phyloP scores from a whole-genome alignment of 2,888 invertebrate genomes.

The Pyrochroa serraticornis region DNA sequence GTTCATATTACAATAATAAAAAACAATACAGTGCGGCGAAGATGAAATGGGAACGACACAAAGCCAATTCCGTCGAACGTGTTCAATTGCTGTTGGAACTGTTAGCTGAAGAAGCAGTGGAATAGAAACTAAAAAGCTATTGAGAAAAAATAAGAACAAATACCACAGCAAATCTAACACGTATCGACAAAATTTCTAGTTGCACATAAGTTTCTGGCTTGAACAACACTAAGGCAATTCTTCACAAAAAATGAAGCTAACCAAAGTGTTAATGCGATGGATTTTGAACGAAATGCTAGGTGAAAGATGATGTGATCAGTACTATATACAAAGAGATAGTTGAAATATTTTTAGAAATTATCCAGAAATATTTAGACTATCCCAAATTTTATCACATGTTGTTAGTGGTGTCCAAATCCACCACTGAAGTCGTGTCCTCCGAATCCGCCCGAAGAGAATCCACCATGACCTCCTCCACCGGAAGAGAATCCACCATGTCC shows the following conservation, averaged over 20 bases:
- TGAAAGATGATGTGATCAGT: conserved; percentile 16
- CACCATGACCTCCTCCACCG: conserved; percentile 28
- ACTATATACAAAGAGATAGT: conserved; percentile 23
- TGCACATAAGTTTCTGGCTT: not conserved
- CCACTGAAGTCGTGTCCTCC: conserved; percentile 22
- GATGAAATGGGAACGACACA: conserved; percentile 29
- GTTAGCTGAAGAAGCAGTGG: not conserved
- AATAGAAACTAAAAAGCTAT: not conserved
- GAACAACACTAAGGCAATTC: conserved; percentile 21
- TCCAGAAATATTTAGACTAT: conserved; percentile 7
- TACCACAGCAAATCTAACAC: conserved; percentile 23
- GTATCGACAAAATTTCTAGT: conserved; percentile 21
- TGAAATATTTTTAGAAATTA: conserved; percentile 2
- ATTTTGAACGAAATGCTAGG: conserved; percentile 20
- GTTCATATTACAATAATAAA: conserved; percentile 6
- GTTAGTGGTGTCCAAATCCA: conserved; percentile 24
- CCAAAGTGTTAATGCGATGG: conserved; percentile 11
- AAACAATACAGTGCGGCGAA: conserved; percentile 12
- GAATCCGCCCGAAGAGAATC: conserved; percentile 10
- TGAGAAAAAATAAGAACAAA: not conserved
- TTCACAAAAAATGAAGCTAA: conserved; percentile 21
- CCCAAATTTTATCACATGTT: conserved; percentile 13
- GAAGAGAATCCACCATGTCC: conserved; percentile 13
- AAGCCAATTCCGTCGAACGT: conserved; percentile 13
- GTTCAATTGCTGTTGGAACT: conserved; percentile 20